Evolutionary conservation across 2,797 vertebrate species (phyloP).

Genomic region (Phoxinus dragarum): DNA sequence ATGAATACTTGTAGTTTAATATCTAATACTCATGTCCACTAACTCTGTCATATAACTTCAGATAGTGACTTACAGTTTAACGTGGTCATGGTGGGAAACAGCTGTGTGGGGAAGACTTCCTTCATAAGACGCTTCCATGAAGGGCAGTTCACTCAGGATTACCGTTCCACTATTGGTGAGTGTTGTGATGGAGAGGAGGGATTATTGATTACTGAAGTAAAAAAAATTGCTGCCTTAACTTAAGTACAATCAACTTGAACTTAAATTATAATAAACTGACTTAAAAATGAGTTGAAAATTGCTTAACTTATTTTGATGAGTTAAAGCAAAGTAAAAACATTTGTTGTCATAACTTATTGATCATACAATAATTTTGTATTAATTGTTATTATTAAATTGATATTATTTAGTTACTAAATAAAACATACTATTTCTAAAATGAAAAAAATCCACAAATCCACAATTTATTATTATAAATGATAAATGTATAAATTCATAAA

Average conservation of each 20-base stretch:
- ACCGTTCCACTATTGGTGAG: constrained; percentile 86
- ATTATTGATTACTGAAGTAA: not conserved
- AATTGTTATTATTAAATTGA: too few relatives aligned
- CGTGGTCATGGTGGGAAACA: constrained; percentile 88
- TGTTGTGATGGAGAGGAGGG: constrained; percentile 2
- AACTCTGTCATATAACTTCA: constrained; percentile 43
- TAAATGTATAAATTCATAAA: not conserved
- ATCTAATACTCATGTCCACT: not conserved
- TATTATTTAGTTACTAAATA: too few relatives aligned
- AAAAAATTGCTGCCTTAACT: too few relatives aligned
- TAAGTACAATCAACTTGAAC: too few relatives aligned
- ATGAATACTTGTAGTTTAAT: not conserved
- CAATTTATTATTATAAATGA: not conserved
- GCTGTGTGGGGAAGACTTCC: constrained; percentile 91
- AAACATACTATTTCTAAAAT: too few relatives aligned
- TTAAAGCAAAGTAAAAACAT: too few relatives aligned
- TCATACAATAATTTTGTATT: too few relatives aligned
- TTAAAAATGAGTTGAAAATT: too few relatives aligned
- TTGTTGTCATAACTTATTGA: too few relatives aligned
- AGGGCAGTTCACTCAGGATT: constrained; percentile 75
- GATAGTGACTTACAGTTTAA: constrained; percentile 75
- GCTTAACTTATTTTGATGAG: too few relatives aligned
- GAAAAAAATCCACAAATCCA: too few relatives aligned
- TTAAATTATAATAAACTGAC: too few relatives aligned
- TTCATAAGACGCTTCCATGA: constrained; percentile 85